Evolutionary conservation across 2,888 invertebrate genomes (phyloP).

Genomic region (Oxycera nigricornis): DNA sequence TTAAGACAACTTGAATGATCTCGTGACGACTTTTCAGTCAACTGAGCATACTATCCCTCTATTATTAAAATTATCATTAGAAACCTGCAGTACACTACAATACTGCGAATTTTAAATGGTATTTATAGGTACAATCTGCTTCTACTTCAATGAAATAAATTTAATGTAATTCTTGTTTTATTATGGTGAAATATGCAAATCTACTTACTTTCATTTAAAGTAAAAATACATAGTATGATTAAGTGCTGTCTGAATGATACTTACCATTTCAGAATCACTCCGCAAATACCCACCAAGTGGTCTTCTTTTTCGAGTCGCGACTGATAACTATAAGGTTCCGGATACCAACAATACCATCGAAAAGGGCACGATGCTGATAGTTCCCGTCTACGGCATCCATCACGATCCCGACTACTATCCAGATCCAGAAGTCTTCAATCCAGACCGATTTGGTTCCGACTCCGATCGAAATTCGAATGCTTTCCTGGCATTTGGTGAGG

Average conservation of each 20-base stretch:
- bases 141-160: no score
- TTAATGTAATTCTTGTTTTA: no score
- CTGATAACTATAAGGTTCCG: constrained; percentile 55
- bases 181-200: no score
- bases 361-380: constrained; percentile 55
- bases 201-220: no score
- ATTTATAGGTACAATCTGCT: no score
- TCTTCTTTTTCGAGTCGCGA: constrained; percentile 55
- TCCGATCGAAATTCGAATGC: constrained; percentile 53
- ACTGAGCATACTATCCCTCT: no score
- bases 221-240: not conserved
- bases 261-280: constrained; percentile 60
- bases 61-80: no score
- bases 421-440: constrained; percentile 61
- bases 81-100: no score
- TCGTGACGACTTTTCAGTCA: no score
- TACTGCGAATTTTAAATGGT: no score
- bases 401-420: constrained; percentile 61
- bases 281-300: constrained; percentile 62
- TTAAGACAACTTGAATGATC: no score
- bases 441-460: constrained; percentile 60
- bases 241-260: no score
- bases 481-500: constrained; percentile 60
- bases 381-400: constrained; percentile 60
- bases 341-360: constrained; percentile 53